Base-by-base conservation (phyloP, 1,140 invertebrate species). In the Caenorhabditis remanei region DNA sequence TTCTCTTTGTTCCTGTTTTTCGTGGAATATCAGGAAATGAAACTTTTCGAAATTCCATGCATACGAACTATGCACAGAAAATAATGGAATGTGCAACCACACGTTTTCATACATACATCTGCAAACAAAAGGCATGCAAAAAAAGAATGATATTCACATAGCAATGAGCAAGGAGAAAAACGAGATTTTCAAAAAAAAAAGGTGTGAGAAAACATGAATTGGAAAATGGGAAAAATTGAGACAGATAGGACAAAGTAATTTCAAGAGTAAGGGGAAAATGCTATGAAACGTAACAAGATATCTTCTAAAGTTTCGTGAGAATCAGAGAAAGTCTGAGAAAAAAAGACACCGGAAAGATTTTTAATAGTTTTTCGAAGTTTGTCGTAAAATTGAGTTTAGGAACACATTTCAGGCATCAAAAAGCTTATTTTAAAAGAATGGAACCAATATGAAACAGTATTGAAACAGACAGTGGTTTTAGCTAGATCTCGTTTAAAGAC, bases 301-400 rank as follows among this genome's bases (percentile, higher is more conserved):
- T 79, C 71, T 50, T 79, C 43, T 48, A 43, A n/a, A 79, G 40
- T 79, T 50, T 79, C 71, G 71, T 79, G 71, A 79, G 71, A 79
- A 79, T 50, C n/a, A 50, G 71, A 5, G 9, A 79, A 79, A 7
- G 13, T 43, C 41, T 8, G 24, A 16, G 41, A 46, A 46, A 46
- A 65, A 40, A 65, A 11, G 14, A 71, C 13, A 13, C 67, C 14
- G 41, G 19, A 32, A 50, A 79, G 71, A 53, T 21, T 79, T 79
- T 50, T 50, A 32, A 50, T 79, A 79, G 71, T 32, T 32, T 32
- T 32, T 32, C 32, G 32, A 32, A 50, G 50, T 50, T 50, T 50
- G 14, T 50, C 14, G 50, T 11, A 50, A 50, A 50, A 50, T 50
- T 11, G 14, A 50, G 50, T 50, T 50, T 16, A 16, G 50, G 50